Percentiles rank a stretch among this genome's conserved stretches.
These are phyloP conservation scores for Coregonus suidteri DNA, from an alignment of 2,797 vertebrate species.

Conservation along the genomic window DNA sequence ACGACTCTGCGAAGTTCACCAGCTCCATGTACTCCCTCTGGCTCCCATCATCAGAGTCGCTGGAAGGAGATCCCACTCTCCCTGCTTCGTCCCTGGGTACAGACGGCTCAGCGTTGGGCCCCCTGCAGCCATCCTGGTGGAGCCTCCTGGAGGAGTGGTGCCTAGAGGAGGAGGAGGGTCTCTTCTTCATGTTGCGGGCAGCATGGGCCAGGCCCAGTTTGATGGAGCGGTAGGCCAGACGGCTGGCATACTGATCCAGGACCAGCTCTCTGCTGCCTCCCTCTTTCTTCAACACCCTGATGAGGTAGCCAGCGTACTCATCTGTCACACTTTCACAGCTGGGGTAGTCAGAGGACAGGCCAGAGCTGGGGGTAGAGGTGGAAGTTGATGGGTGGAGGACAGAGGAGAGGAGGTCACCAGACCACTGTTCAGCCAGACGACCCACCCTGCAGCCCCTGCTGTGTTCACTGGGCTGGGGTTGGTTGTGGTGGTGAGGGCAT, in stretches of 20 bases:
- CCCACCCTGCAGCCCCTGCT: constrained; percentile 58
- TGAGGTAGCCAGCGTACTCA: constrained; percentile 90
- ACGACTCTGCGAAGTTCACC: constrained; percentile 85
- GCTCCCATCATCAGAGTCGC: constrained; percentile 39
- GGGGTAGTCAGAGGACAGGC: constrained; percentile 86
- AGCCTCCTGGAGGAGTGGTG: constrained; percentile 64
- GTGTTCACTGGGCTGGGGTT: constrained; percentile 12
- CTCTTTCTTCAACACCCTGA: constrained; percentile 89
- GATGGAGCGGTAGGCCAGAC: constrained; percentile 89
- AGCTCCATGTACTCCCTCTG: constrained; percentile 75
- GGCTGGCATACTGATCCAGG: constrained; percentile 93
- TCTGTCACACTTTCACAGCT: constrained; percentile 96
- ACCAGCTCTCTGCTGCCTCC: constrained; percentile 86
- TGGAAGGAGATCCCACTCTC: constrained; percentile 52
- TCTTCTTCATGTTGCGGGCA: constrained; percentile 78
- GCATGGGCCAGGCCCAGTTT: constrained; percentile 90
- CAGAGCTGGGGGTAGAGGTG: constrained; percentile 53
- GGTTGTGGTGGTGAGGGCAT: constrained; percentile 40
- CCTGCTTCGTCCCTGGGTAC: constrained; percentile 56
- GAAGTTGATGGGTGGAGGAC: too few relatives aligned
- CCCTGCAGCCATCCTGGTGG: constrained; percentile 68
- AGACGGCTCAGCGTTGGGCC: constrained; percentile 61
- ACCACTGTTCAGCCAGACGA: constrained; percentile 62
- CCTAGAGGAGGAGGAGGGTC: constrained; percentile 59
- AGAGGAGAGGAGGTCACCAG: constrained; percentile 68